Base-by-base conservation (phyloP, 2,888 invertebrate genomes). In the Meliscaeva auricollis region DNA sequence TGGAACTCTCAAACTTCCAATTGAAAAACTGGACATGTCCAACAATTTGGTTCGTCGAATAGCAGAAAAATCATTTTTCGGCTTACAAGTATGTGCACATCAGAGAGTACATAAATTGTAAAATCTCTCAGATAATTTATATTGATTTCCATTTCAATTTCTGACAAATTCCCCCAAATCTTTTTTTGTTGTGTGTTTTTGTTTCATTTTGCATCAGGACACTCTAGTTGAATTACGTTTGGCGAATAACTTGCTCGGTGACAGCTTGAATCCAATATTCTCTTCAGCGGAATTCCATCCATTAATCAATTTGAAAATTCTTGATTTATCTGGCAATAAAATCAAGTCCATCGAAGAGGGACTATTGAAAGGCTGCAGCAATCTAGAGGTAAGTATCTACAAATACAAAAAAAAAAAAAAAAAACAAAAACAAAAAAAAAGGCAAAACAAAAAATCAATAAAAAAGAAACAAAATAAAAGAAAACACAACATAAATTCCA, bases 241-340 rank as follows among this genome's bases (percentile, higher is more conserved):
- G 69, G 94, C 96, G 32, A 95, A 97, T 89, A 98, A 98, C 90
- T 93, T 97, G n/a, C 93, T 98, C 32, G 98, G 98, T 0, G 97
- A 98, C 90, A 97, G 96, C 89, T 92, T 98, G 32, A 98, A 97
- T 92, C 98, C 98, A 0, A 97, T 98, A 88, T 98, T 98, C 91
- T 96, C 97, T 20, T 96, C 96, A 50, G 95, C 95, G 35, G 97
- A 97, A 91, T 95, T 98, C 83, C 96, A 96, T 88, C 95, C 96
- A 15, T 92, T 98, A 83, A 94, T 94, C 3, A 94, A 95, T 80
- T 93, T 98, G 72, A 94, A 95, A 89, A 92, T 96, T 44, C 92
- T 98, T 75, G 97, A 97, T 90, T 93, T 98, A 52, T 96, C 96
- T 69, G 95, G 95, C 8, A 98, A 98, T 90, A 94, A 94, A 81